These are phyloP conservation scores for Falco biarmicus DNA, from an alignment of 2,797 vertebrate species.

Conservation along the genomic window DNA sequence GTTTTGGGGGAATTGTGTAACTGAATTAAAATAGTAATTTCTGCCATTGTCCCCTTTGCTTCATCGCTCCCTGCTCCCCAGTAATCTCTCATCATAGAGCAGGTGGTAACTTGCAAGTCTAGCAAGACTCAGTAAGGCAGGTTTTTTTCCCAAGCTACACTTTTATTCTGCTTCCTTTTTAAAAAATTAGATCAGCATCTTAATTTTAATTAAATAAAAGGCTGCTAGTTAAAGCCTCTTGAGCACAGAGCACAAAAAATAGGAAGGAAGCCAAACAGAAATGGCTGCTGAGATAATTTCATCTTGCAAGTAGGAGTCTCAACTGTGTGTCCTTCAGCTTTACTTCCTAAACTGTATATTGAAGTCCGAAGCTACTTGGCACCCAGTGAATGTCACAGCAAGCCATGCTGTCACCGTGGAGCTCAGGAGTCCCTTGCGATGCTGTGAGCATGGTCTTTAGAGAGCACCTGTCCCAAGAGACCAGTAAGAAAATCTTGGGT, in stretches of 20 bases:
- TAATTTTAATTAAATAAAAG: background rate
- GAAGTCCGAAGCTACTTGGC: background rate
- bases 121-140: background rate
- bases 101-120: background rate
- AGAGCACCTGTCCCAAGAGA: background rate
- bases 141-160: background rate
- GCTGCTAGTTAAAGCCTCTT: background rate
- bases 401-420: background rate
- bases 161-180: background rate
- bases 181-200: background rate
- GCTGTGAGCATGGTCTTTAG: rapidly evolving
- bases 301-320: background rate
- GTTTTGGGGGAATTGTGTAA: background rate
- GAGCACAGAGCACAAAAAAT: background rate
- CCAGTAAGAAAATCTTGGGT: background rate
- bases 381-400: background rate
- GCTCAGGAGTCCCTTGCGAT: background rate
- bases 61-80: background rate
- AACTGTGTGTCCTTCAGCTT: background rate
- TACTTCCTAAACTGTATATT: background rate
- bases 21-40: background rate
- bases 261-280: background rate
- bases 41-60: background rate
- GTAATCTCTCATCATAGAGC: rapidly evolving
- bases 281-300: background rate